phyloP scores from a whole-genome alignment of 2,888 invertebrate genomes.

The Erpobdella octoculata region DNA sequence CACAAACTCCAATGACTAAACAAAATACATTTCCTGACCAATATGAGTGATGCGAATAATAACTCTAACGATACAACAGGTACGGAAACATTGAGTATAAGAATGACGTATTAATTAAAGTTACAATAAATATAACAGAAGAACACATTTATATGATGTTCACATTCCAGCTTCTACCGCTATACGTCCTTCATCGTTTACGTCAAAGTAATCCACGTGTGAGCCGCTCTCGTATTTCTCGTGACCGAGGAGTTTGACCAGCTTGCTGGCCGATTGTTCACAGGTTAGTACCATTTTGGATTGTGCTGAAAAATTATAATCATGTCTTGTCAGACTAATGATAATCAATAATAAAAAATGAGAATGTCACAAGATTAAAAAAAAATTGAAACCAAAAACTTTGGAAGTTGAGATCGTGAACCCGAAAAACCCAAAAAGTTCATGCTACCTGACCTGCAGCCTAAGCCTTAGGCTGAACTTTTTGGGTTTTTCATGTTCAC shows the following conservation, averaged over 20 bases:
- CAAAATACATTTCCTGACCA: no score
- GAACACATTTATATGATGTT: no score
- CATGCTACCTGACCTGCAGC: background rate
- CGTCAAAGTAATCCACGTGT: constrained; percentile 75
- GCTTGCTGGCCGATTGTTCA: constrained; percentile 67
- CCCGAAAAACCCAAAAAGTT: background rate
- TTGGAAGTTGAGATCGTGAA: no score
- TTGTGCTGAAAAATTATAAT: background rate
- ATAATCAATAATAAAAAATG: background rate
- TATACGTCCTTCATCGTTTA: constrained; percentile 14
- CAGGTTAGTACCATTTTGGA: constrained; percentile 57
- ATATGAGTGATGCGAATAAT: no score
- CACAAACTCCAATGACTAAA: no score
- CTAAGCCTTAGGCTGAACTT: no score
- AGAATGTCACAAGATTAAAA: background rate
- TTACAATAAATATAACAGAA: no score
- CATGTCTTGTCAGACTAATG: background rate
- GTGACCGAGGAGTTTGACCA: constrained; percentile 63
- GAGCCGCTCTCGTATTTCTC: constrained; percentile 72
- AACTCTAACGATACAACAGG: no score
- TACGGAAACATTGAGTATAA: no score
- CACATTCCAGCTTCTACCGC: no score
- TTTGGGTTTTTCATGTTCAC: no score
- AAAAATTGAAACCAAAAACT: background rate
- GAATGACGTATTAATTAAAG: no score